Base-by-base conservation (phyloP, 2,113 vertebrate genomes). In the Lasiurus borealis region DNA sequence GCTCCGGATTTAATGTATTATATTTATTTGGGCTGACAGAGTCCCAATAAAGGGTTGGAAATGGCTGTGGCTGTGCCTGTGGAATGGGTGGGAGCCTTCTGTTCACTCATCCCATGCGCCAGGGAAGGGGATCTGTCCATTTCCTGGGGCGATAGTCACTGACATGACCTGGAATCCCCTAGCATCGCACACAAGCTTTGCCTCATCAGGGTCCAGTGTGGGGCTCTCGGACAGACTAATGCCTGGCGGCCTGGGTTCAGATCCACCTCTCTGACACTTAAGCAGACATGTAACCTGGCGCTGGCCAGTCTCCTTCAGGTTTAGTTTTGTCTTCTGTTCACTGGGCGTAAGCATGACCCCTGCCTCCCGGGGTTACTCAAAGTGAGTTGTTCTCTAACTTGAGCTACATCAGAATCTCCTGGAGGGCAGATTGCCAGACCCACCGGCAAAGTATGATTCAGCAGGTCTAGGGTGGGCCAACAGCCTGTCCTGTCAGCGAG, bases 1-100 rank as follows among this genome's bases (percentile, higher is more conserved):
- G 78, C 77, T 96, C 92, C 95, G 97, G 92, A 88, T 94, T 96
- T 97, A 97, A 96, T 97, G 97, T 97, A 96, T 97, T 97, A 93
- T 97, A 97, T 97, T 97, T 97, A 97, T 97, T 97, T 85, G 95
- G 97, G 96, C 34, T 18, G 23, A 88, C 64, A 50, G 46, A 85
- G 57, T 92, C 85, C 94, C 82, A 97, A 96, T 97, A 97, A 97
- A 97, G 75, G 88, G 90, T 97, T 88, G 86, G 92, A 97, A 97
- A 81, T 83, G 59, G 85, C 66, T 73, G 34, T 83, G 73, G 8
- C 73, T 96, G 34, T 95, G 64, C 31, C 57, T 64, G 0, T 14
- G 52, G 84, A 88, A 34, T 0, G 1, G 50, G 59, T 5, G 3
- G 69, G 71, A 40, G 15, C 62, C 12, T 57, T 52, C 40, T 0